These are phyloP conservation scores for Dexiosoma caninum DNA, from an alignment of 2,888 invertebrate species.

Conservation along the genomic window DNA sequence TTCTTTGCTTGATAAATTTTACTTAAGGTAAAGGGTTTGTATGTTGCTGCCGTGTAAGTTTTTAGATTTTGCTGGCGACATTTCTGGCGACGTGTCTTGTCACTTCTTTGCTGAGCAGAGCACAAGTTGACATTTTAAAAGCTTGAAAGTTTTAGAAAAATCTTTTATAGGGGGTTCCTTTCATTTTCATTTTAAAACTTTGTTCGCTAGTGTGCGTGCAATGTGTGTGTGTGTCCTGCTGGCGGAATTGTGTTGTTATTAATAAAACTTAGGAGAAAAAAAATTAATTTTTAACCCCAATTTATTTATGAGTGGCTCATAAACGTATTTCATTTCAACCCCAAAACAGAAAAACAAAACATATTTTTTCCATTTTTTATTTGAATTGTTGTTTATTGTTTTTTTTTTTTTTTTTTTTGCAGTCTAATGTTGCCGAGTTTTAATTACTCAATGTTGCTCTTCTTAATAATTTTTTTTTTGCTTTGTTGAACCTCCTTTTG, in stretches of 20 bases:
- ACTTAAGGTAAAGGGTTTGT: not conserved
- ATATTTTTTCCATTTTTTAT: constrained; percentile 27
- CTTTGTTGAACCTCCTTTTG: constrained; percentile 44
- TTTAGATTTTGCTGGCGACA: not conserved
- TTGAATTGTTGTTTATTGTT: not conserved
- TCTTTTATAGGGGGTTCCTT: not conserved
- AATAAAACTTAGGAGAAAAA: constrained; percentile 15
- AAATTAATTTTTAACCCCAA: constrained; percentile 29
- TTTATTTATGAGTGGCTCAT: constrained; percentile 38
- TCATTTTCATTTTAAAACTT: too few species aligned
- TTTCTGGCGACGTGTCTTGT: not conserved
- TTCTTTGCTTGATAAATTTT: not conserved
- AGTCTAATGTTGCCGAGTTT: constrained; percentile 39
- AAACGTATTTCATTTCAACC: constrained; percentile 28
- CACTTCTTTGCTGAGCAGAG: not conserved
- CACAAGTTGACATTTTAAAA: not conserved
- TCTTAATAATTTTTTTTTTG: constrained; percentile 44
- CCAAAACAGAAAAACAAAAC: not conserved
- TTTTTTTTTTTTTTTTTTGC: not conserved
- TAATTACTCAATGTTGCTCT: constrained; percentile 59
- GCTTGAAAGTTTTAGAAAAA: constrained; percentile 9
- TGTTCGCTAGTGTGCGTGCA: too few species aligned
- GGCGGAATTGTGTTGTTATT: not conserved
- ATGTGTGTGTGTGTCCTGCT: not conserved
- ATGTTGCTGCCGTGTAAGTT: not conserved